Conservation (phyloP, 2,888 invertebrate species). For the Cephus spinipes region DNA sequence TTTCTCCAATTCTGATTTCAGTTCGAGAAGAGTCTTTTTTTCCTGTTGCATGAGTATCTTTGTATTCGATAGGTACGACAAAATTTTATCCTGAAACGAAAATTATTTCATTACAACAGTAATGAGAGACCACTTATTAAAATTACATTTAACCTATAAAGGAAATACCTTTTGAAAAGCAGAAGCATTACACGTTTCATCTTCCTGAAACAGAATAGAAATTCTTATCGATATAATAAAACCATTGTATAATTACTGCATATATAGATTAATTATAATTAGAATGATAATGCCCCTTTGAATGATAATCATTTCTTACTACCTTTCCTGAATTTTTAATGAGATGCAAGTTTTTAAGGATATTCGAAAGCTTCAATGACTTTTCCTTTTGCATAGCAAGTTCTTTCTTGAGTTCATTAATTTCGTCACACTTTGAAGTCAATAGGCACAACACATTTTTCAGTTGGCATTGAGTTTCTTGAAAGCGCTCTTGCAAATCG, state of each 20-base stretch:
- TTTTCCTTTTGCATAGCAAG: slow-evolving; percentile 7
- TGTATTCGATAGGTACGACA: slow-evolving; percentile 40
- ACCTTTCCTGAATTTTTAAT: background rate
- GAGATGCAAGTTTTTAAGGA: slow-evolving; percentile 6
- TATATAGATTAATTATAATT: background rate
- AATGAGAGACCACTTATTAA: background rate
- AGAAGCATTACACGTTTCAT: background rate
- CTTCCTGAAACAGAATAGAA: background rate
- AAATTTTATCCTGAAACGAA: slow-evolving; percentile 12
- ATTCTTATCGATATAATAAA: background rate
- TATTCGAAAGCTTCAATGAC: slow-evolving; percentile 3
- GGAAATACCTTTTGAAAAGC: background rate
- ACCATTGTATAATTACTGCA: background rate
- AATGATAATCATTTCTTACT: slow-evolving; percentile 1
- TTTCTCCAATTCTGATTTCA: slow-evolving; percentile 46
- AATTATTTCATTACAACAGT: background rate
- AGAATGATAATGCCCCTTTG: background rate
- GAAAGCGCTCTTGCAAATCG: slow-evolving; percentile 9
- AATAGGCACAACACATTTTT: background rate
- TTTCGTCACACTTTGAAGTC: slow-evolving; percentile 4
- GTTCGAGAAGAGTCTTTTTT: slow-evolving; percentile 39
- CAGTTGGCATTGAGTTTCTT: slow-evolving; percentile 9
- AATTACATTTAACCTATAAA: background rate
- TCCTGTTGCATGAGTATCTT: slow-evolving; percentile 47
- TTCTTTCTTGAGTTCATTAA: slow-evolving; percentile 13